Percentiles rank a stretch among this genome's conserved stretches.
These are phyloP conservation scores for Nasonia vitripennis DNA, from an alignment of 1,140 invertebrate species.

Conservation along the genomic window DNA sequence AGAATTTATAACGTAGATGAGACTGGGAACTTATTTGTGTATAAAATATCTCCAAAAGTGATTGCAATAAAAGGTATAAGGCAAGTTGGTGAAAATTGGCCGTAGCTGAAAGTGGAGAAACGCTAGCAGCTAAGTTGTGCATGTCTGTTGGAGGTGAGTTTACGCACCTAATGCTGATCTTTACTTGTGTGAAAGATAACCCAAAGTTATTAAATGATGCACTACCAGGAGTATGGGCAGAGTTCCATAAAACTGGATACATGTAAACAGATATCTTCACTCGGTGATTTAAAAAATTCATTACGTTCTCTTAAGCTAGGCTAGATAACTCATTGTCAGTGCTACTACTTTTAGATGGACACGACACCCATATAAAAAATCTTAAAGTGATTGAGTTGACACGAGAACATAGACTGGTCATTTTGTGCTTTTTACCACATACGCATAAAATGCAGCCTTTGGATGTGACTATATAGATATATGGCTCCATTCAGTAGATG, in stretches of 20 bases:
- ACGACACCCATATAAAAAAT: too few species aligned
- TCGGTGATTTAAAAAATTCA: conserved; percentile 57
- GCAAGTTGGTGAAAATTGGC: conserved; percentile 59
- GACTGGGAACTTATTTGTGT: conserved; percentile 56
- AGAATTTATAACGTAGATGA: conserved; percentile 58
- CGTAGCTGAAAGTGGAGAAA: conserved; percentile 62
- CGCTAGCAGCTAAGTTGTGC: conserved; percentile 62
- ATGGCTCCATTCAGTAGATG: too few species aligned
- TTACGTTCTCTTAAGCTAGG: too few species aligned
- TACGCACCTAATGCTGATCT: conserved; percentile 61
- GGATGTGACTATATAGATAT: too few species aligned
- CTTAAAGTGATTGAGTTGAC: too few species aligned
- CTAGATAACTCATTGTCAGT: too few species aligned
- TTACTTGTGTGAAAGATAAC: conserved; percentile 55
- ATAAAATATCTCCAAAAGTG: conserved; percentile 55
- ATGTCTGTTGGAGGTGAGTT: conserved; percentile 59
- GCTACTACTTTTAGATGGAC: too few species aligned
- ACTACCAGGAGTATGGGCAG: conserved; percentile 14
- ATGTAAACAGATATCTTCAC: conserved; percentile 27
- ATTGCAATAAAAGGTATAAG: conserved; percentile 60
- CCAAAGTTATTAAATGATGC: conserved; percentile 20
- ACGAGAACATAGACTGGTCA: too few species aligned
- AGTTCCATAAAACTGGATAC: conserved; percentile 26
- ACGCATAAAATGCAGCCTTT: too few species aligned
- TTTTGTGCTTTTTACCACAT: too few species aligned